Evolutionary conservation across 1,140 invertebrate species (phyloP).

Genomic region (Dendrolimus kikuchii): DNA sequence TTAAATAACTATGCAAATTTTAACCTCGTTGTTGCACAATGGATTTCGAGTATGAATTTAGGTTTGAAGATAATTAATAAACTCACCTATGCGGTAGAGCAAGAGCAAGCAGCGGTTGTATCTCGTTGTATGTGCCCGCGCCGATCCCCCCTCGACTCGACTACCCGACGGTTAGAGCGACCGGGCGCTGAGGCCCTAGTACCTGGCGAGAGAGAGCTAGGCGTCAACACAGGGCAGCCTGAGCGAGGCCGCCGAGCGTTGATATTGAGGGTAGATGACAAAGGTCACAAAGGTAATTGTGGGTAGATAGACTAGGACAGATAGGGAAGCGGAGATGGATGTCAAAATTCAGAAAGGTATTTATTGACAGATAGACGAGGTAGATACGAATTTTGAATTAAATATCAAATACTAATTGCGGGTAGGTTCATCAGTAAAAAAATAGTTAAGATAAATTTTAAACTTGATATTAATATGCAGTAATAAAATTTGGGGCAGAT

Average conservation of each 20-base stretch:
- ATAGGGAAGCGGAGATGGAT: neutral
- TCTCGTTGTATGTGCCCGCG: slow-evolving; percentile 41
- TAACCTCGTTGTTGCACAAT: no score
- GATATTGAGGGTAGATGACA: slow-evolving; percentile 13
- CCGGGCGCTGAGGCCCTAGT: slow-evolving; percentile 66
- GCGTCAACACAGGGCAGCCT: slow-evolving; percentile 33
- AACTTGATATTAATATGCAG: no score
- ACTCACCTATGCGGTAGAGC: slow-evolving; percentile 49
- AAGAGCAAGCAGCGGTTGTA: slow-evolving; percentile 42
- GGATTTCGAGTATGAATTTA: no score
- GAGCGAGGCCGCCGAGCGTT: slow-evolving; percentile 25
- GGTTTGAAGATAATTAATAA: no score
- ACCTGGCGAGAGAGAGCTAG: slow-evolving; percentile 53
- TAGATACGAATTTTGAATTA: no score
- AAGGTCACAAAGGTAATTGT: slow-evolving; percentile 4
- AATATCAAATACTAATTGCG: no score
- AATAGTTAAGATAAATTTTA: no score
- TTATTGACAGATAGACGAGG: no score
- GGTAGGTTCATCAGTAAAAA: no score
- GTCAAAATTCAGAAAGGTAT: no score
- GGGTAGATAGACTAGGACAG: neutral
- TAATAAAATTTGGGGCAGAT: no score
- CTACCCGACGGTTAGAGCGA: slow-evolving; percentile 53
- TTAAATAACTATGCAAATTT: no score
- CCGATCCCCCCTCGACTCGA: slow-evolving; percentile 60